Evolutionary conservation across 2,113 vertebrate genomes (phyloP).

Genomic region (Rhea pennata): DNA sequence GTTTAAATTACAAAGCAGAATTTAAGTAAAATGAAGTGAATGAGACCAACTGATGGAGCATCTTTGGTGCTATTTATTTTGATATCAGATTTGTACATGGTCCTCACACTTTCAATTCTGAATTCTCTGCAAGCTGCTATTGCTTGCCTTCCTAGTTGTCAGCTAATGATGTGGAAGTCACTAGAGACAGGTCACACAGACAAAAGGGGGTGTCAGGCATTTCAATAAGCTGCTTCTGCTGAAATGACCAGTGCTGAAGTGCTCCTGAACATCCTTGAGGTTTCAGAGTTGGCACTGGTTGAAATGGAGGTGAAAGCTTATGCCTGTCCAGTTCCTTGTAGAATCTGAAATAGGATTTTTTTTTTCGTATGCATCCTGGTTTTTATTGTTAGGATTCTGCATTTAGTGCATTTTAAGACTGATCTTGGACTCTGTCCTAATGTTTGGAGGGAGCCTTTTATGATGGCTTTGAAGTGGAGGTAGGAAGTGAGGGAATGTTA

Average conservation of each 20-base stretch:
- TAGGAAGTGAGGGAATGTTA: accelerated
- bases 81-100: neutral
- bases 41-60: neutral
- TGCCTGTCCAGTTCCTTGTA: neutral
- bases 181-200: neutral
- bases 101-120: neutral
- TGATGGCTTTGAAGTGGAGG: neutral
- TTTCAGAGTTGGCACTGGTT: neutral
- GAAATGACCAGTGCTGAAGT: neutral
- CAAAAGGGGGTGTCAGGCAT: neutral
- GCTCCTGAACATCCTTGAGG: neutral
- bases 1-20: neutral
- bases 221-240: neutral
- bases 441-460: neutral
- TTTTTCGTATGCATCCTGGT: accelerated
- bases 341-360: neutral
- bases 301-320: neutral
- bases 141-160: neutral
- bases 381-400: neutral
- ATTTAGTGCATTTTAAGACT: neutral
- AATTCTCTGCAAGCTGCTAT: neutral
- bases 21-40: neutral
- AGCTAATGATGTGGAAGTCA: accelerated
- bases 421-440: neutral
- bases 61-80: neutral